Percentiles rank a stretch among this genome's conserved stretches.
Evolutionary conservation across 1,140 invertebrate genomes (phyloP).

Genomic region (Drosophila mojavensis): DNA sequence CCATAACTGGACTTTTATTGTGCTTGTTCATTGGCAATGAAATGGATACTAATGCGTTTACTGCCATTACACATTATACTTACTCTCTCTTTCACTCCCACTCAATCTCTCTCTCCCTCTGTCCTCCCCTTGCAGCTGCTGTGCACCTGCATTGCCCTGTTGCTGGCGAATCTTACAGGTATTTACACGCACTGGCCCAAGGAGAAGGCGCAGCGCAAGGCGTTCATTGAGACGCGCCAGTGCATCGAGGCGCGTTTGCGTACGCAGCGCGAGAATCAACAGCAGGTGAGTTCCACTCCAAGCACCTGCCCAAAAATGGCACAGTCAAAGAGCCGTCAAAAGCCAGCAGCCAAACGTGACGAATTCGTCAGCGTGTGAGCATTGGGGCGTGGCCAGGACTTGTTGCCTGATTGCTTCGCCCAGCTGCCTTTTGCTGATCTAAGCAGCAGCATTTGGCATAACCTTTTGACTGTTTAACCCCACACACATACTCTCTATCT

Average conservation of each 20-base stretch:
- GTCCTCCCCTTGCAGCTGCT: conserved; percentile 85
- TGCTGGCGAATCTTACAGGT: conserved; percentile 93
- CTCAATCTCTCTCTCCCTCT: conserved; percentile 8
- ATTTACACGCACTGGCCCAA: conserved; percentile 96
- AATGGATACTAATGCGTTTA: conserved; percentile 51
- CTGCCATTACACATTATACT: conserved; percentile 53
- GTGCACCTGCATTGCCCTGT: conserved; percentile 88
- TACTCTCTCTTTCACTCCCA: conserved; percentile 3
- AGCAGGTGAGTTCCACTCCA: conserved; percentile 91
- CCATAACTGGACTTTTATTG: conserved; percentile 56
- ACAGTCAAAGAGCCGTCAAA: conserved; percentile 2
- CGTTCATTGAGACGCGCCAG: conserved; percentile 96
- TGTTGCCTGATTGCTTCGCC: conserved; percentile 24
- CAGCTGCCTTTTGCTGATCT: neutral
- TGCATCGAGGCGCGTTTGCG: conserved; percentile 96
- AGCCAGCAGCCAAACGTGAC: neutral
- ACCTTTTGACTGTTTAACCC: conserved; percentile 33
- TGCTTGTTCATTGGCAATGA: conserved; percentile 14
- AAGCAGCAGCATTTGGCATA: conserved; percentile 29
- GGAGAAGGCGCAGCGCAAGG: conserved; percentile 95
- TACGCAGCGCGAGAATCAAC: conserved; percentile 97
- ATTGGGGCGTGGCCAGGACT: conserved; percentile 29
- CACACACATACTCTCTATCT: neutral
- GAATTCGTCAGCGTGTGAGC: neutral
- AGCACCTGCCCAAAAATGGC: neutral